Conservation (phyloP, 2,797 vertebrate genomes). For the Parotocinclus haroldoi region DNA sequence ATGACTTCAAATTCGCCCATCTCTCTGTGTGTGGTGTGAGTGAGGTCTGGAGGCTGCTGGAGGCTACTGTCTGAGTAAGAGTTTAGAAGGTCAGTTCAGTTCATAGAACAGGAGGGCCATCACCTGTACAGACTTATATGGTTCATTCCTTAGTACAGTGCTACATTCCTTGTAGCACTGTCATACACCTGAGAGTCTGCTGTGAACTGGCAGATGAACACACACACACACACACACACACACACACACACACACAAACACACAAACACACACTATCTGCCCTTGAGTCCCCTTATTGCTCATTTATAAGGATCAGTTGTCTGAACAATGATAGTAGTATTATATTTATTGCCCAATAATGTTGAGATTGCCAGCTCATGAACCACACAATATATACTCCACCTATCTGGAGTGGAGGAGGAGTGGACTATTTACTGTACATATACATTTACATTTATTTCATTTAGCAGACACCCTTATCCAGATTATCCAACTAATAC, state of each 20-base stretch:
- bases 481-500: too few species aligned
- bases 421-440: too few species aligned
- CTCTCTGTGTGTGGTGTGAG: slow-evolving; percentile 7
- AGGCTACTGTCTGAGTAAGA: slow-evolving; percentile 18
- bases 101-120: slow-evolving; percentile 19
- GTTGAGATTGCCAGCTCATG: too few species aligned
- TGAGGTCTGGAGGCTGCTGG: slow-evolving; percentile 18
- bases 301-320: too few species aligned
- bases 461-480: too few species aligned
- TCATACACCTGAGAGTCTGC: slow-evolving; percentile 27
- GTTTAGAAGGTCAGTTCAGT: slow-evolving; percentile 32
- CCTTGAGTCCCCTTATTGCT: slow-evolving; percentile 10
- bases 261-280: neutral
- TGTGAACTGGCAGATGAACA: slow-evolving; percentile 3
- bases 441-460: too few species aligned
- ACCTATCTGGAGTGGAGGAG: too few species aligned
- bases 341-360: too few species aligned
- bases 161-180: slow-evolving; percentile 18
- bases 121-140: slow-evolving; percentile 29
- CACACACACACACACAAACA: neutral
- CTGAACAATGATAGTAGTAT: too few species aligned
- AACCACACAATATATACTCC: too few species aligned
- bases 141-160: slow-evolving; percentile 32
- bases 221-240: slow-evolving; percentile 11
- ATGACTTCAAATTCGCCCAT: neutral